These are phyloP conservation scores for Hypercompe scribonia DNA, from an alignment of 2,888 invertebrate species.

Conservation along the genomic window DNA sequence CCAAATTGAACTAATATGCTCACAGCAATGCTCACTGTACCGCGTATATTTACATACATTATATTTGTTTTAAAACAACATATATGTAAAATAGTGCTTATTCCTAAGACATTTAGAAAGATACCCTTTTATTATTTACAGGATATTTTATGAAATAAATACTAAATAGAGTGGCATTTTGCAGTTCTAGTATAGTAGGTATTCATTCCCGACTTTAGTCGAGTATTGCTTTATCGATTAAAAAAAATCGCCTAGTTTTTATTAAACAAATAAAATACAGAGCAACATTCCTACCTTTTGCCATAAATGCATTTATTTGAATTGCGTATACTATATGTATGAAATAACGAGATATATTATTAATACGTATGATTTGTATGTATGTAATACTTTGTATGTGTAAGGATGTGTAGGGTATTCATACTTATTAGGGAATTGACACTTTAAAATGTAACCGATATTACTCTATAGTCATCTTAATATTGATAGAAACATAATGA, in stretches of 20 bases:
- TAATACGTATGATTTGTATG: constrained; percentile 54
- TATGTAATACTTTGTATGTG: constrained; percentile 58
- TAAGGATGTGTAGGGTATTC: constrained; percentile 76
- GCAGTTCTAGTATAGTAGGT: not conserved
- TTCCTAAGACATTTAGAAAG: not conserved
- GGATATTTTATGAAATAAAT: constrained; percentile 1
- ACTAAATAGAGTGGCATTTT: not conserved
- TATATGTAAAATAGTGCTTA: not conserved
- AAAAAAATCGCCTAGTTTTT: constrained; percentile 32
- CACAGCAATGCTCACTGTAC: constrained; percentile 47
- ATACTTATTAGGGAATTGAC: constrained; percentile 78
- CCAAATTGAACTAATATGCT: constrained; percentile 47
- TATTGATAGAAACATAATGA: constrained; percentile 38
- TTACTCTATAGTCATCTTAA: constrained; percentile 60
- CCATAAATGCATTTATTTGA: constrained; percentile 83
- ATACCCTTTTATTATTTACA: constrained; percentile 1
- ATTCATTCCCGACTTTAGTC: constrained; percentile 13
- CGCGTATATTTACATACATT: constrained; percentile 37
- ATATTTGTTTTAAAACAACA: constrained; percentile 40
- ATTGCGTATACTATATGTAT: constrained; percentile 51
- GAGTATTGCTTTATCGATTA: constrained; percentile 24
- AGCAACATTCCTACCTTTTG: constrained; percentile 74
- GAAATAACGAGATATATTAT: constrained; percentile 38
- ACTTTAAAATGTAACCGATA: constrained; percentile 64
- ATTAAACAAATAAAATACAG: constrained; percentile 45